Percentiles rank a stretch among this genome's conserved stretches.
phyloP scores from a whole-genome alignment of 2,797 vertebrate genomes.

The Danio kyathit region DNA sequence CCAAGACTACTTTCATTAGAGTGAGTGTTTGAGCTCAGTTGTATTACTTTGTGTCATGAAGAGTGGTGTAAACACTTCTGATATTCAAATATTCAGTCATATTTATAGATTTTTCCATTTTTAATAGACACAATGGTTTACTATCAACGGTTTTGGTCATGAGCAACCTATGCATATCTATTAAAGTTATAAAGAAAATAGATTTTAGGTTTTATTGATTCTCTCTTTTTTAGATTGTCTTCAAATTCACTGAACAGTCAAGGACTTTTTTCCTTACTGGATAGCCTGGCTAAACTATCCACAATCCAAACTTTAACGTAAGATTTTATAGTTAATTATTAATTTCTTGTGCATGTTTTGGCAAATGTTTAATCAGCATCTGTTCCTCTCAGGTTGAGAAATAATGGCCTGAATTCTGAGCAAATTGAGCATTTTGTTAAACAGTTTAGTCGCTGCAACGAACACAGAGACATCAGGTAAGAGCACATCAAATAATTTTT shows the following conservation, averaged over 20 bases:
- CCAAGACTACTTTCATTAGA: slow-evolving; percentile 66
- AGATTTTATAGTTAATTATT: slow-evolving; percentile 18
- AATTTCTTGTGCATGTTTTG: not conserved
- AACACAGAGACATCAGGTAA: slow-evolving; percentile 49
- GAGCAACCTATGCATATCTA: not conserved
- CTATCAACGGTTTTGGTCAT: not conserved
- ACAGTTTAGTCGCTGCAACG: slow-evolving; percentile 9
- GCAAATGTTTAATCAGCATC: not conserved
- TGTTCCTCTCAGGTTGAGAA: slow-evolving; percentile 42
- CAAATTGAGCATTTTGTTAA: slow-evolving; percentile 45
- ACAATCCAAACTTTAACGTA: slow-evolving; percentile 55
- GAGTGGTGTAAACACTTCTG: not conserved
- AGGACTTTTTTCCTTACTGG: slow-evolving; percentile 45
- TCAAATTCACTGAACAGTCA: slow-evolving; percentile 55
- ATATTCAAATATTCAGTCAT: no score
- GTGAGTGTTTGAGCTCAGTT: slow-evolving; percentile 67
- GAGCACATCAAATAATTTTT: not conserved
- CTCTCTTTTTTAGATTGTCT: slow-evolving; percentile 55
- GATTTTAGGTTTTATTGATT: not conserved
- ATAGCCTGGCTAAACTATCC: slow-evolving; percentile 48
- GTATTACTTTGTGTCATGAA: not conserved
- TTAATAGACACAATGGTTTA: not conserved
- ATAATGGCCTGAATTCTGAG: slow-evolving; percentile 48
- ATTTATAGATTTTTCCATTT: not conserved
- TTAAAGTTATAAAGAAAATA: not conserved